These are phyloP conservation scores for Phalacrocorax pelagicus DNA, from an alignment of 2,113 vertebrate species.

Conservation along the genomic window DNA sequence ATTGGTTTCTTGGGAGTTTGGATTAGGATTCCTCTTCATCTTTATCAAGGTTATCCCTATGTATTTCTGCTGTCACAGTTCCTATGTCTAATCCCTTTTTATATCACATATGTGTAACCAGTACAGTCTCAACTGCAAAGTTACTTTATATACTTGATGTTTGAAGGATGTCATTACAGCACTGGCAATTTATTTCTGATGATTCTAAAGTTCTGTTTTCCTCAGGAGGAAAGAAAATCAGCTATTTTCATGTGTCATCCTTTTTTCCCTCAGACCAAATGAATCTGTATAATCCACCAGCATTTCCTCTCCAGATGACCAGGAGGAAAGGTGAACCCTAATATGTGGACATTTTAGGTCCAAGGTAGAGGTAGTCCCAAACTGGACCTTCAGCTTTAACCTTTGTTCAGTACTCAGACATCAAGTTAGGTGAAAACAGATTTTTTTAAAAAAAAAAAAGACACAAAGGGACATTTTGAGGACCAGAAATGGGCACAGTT, in stretches of 20 bases:
- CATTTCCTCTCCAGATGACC: neutral
- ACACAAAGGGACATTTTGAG: neutral
- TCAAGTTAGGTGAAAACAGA: neutral
- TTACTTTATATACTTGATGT: neutral
- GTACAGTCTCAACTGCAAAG: neutral
- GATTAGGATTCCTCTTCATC: neutral
- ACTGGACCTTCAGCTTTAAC: neutral
- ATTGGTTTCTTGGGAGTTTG: neutral
- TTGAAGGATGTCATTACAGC: neutral
- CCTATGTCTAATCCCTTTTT: neutral
- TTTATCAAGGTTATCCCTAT: neutral
- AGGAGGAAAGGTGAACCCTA: neutral
- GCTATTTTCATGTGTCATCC: neutral
- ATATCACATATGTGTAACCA: fast-evolving
- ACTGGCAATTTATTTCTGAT: neutral
- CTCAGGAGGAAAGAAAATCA: neutral
- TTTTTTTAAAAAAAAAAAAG: neutral
- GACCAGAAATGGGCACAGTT: neutral
- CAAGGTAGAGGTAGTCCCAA: neutral
- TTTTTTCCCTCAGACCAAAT: neutral
- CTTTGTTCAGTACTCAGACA: neutral
- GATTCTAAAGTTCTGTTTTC: neutral
- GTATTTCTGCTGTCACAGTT: neutral
- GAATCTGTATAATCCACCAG: neutral
- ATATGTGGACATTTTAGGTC: neutral